These are phyloP conservation scores for Microctenopoma lineatum DNA, from an alignment of 2,797 vertebrate genomes.

Conservation along the genomic window DNA sequence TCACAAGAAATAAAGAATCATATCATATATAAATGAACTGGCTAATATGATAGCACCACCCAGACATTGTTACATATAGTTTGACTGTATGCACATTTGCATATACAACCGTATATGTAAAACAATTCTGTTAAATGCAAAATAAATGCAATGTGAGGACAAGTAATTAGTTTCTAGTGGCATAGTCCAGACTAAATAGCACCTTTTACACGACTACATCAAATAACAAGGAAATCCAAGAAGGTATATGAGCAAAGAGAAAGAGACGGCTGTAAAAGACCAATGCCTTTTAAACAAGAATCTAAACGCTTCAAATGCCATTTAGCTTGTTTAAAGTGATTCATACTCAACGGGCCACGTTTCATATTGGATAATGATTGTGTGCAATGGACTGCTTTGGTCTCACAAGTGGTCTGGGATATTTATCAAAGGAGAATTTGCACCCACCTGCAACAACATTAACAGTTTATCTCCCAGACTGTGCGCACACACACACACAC, in stretches of 20 bases:
- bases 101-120: conserved; percentile 20
- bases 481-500: background rate
- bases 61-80: background rate
- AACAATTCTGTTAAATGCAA: conserved; percentile 20
- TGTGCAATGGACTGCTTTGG: conserved; percentile 51
- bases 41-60: conserved; percentile 21
- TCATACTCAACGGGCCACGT: conserved; percentile 40
- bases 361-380: conserved; percentile 56
- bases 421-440: conserved; percentile 45
- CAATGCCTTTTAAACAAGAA: conserved; percentile 45
- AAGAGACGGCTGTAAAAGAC: conserved; percentile 33
- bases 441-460: conserved; percentile 25
- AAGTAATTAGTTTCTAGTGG: conserved; percentile 23
- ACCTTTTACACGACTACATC: conserved; percentile 38
- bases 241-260: conserved; percentile 33
- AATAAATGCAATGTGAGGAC: conserved; percentile 10
- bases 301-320: conserved; percentile 37
- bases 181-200: conserved; percentile 39
- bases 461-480: conserved; percentile 42
- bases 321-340: conserved; percentile 50
- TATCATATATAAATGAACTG: conserved; percentile 8
- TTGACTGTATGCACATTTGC: conserved; percentile 17
- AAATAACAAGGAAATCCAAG: conserved; percentile 30
- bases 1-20: background rate
- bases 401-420: conserved; percentile 47